Evolutionary conservation across 1,140 invertebrate genomes (phyloP).

Genomic region (Ceratosolen solmsi): DNA sequence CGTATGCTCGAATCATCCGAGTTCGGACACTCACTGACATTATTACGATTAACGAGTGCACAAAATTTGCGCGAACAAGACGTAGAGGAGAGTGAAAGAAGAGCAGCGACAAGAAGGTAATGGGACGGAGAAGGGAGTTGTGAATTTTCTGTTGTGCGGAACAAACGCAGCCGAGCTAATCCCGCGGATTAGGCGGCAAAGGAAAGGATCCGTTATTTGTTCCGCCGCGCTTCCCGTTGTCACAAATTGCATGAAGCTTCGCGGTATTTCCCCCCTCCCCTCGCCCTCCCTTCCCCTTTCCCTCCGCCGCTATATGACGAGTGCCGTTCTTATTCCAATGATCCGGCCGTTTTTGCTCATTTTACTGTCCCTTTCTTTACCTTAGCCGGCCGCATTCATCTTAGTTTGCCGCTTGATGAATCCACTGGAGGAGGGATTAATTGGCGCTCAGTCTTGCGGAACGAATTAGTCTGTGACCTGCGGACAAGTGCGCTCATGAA

Average conservation of each 20-base stretch:
- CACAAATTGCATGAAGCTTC: conserved; percentile 52
- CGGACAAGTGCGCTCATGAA: not conserved
- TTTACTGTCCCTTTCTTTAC: not conserved
- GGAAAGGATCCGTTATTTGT: conserved; percentile 18
- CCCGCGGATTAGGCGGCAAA: conserved; percentile 54
- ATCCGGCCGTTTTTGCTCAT: not conserved
- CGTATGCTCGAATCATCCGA: no score
- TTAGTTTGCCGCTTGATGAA: conserved; percentile 28
- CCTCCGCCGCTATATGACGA: not conserved
- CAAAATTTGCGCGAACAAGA: conserved; percentile 17
- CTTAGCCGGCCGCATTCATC: not conserved
- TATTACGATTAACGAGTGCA: conserved; percentile 36
- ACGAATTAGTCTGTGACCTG: conserved; percentile 20
- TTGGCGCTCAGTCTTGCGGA: not conserved
- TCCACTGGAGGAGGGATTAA: conserved; percentile 21
- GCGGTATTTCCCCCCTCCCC: not conserved
- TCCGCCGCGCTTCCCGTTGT: conserved; percentile 43
- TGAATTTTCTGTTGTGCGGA: not conserved
- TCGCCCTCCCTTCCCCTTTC: no score
- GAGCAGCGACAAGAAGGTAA: not conserved
- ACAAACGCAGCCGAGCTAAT: conserved; percentile 52
- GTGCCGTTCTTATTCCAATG: conserved; percentile 9
- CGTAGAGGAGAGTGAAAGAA: not conserved
- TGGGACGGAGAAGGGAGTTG: not conserved
- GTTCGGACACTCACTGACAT: no score